phyloP scores from a whole-genome alignment of 2,797 vertebrate species.

The Callimico goeldii region DNA sequence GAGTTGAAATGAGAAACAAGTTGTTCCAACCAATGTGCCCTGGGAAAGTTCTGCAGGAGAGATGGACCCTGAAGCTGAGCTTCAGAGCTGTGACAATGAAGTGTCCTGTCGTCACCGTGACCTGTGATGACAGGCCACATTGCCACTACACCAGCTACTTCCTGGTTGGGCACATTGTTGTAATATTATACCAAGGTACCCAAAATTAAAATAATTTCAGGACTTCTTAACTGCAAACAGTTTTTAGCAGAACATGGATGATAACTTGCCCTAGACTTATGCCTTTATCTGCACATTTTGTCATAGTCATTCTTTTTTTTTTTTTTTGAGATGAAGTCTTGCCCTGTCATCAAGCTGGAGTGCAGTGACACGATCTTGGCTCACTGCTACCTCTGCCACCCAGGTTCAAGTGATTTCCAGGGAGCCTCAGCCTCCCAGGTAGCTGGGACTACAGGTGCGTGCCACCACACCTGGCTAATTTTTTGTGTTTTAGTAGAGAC shows the following conservation, averaged over 20 bases:
- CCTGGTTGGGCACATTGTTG: neutral
- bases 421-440: too few relatives aligned
- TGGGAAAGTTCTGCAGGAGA: neutral
- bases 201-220: conserved; percentile 6
- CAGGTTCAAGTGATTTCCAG: too few relatives aligned
- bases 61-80: neutral
- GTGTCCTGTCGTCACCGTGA: too few relatives aligned
- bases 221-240: neutral
- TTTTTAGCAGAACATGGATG: neutral
- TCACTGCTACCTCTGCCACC: too few relatives aligned
- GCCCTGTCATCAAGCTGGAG: too few relatives aligned
- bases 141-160: neutral
- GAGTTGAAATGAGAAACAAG: neutral
- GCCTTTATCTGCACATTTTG: neutral
- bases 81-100: neutral
- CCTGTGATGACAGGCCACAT: neutral
- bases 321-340: neutral
- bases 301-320: neutral
- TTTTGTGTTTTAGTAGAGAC: too few relatives aligned
- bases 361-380: too few relatives aligned
- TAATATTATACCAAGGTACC: neutral
- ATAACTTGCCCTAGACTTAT: neutral
- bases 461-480: too few relatives aligned
- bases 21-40: neutral
- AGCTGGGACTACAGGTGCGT: too few relatives aligned